Evolutionary conservation across 2,888 invertebrate species (phyloP), one percentile per base, ranked within the genome.

Genomic region (Branchellion lobata): DNA sequence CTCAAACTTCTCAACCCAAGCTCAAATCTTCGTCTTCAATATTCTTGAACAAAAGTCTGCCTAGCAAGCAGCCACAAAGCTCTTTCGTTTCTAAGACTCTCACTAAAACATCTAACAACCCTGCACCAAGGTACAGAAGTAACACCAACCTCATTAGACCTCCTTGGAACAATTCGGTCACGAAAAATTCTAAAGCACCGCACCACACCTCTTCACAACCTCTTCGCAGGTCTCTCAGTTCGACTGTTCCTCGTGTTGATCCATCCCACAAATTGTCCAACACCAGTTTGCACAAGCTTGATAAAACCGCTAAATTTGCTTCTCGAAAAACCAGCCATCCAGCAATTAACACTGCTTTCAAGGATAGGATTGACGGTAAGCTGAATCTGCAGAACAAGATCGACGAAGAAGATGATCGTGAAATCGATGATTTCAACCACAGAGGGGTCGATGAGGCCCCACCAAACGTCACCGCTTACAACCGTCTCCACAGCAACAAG

Each of bases 81-180:
- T 57, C 61, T 5, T 57, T 57, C 24, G 21, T n/a, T n/a, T 14
- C n/a, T 24, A 57, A 57, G 24, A 53, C 51, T 14, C 24, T 40
- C 5, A 29, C 8, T 53, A 77, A 34, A 11, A 27, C 34, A 33
- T 65, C 65, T 27, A 31, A 31, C n/a, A 47, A 24, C 3, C 65
- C 77, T n/a, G 34, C 34, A n/a, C 8, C 21, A n/a, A 65, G 21
- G 33, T 8, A 33, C 61, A 33, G 18, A 34, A 53, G 36, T 21
- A 73, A 34, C 65, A 34, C 65, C 1, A 61, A 24, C 11, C n/a
- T 1, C n/a, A 53, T 2, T 24, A 53, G 77, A 34, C 77, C 77
- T 21, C 77, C 77, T 5, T 77, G 77, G 77, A 77, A 77, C 21
- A 77, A 57, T 33, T 77, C 77, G 57, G 61, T 57, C 61, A 24